Conservation (phyloP, 2,797 vertebrate genomes). For the Typhlichthys subterraneus region DNA sequence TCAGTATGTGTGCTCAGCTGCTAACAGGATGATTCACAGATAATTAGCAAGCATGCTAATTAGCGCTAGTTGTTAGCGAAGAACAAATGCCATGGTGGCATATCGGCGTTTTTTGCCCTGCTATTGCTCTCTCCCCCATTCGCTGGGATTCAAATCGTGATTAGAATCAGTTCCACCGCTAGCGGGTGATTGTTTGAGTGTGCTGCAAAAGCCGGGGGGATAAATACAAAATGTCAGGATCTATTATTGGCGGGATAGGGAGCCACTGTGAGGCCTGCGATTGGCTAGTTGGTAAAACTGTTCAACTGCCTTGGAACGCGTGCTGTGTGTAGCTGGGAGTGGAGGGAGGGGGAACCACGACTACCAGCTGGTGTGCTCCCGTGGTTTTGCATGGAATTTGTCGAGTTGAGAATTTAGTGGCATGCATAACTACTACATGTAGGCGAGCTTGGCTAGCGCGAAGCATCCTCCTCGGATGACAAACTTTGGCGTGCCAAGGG, state of each 20-base stretch:
- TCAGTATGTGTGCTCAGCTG: slow-evolving; percentile 61
- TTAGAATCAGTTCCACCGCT: slow-evolving; percentile 34
- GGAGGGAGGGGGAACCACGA: too few species aligned
- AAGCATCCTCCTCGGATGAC: too few species aligned
- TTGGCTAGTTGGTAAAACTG: too few species aligned
- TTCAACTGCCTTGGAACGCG: too few species aligned
- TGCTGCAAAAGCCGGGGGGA: slow-evolving; percentile 3
- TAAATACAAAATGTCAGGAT: slow-evolving; percentile 5
- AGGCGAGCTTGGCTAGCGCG: too few species aligned
- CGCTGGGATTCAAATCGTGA: slow-evolving; percentile 24
- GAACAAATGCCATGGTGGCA: slow-evolving; percentile 43
- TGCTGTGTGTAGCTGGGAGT: too few species aligned
- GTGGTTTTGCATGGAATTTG: too few species aligned
- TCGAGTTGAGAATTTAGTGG: too few species aligned
- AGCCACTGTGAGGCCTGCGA: slow-evolving; percentile 1
- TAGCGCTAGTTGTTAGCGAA: slow-evolving; percentile 69
- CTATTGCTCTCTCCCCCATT: slow-evolving; percentile 4
- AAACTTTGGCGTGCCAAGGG: too few species aligned
- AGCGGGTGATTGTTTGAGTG: slow-evolving; percentile 29
- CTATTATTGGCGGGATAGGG: slow-evolving; percentile 1
- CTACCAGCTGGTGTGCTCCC: too few species aligned
- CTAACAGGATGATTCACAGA: slow-evolving; percentile 74
- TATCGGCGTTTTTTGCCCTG: slow-evolving; percentile 45
- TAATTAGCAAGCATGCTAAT: slow-evolving; percentile 78
- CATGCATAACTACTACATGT: too few species aligned